Evolutionary conservation across 2,888 invertebrate genomes (phyloP).

Genomic region (Callimorpha dominula): DNA sequence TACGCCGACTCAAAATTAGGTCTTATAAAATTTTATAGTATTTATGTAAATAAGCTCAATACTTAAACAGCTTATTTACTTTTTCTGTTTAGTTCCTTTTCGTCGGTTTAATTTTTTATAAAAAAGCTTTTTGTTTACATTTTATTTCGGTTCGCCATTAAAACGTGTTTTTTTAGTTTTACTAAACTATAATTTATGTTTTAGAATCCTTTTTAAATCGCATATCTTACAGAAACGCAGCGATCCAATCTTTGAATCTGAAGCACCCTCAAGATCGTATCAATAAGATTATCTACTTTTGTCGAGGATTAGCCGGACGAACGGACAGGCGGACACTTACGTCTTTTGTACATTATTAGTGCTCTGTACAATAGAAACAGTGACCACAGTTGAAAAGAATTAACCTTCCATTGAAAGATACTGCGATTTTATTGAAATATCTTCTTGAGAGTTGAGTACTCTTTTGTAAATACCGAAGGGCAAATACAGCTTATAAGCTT

Average conservation of each 20-base stretch:
- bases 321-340: slow-evolving; percentile 31
- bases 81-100: no score
- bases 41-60: no score
- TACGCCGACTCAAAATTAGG: no score
- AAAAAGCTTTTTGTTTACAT: no score
- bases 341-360: slow-evolving; percentile 36
- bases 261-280: slow-evolving; percentile 22
- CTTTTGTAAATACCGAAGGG: slow-evolving; percentile 12
- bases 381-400: slow-evolving; percentile 44
- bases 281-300: slow-evolving; percentile 34
- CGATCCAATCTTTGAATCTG: slow-evolving; percentile 6
- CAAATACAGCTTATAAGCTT: not conserved
- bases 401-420: slow-evolving; percentile 35
- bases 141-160: no score
- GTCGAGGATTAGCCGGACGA: slow-evolving; percentile 38
- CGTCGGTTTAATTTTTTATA: no score
- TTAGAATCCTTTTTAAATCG: not conserved
- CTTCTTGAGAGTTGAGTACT: slow-evolving; percentile 1
- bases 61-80: no score
- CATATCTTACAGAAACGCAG: slow-evolving; percentile 6
- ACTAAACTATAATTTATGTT: not conserved
- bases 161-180: no score
- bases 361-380: slow-evolving; percentile 18
- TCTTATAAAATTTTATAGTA: no score
- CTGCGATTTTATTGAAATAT: slow-evolving; percentile 46